Percentiles rank a stretch among this genome's conserved stretches.
Evolutionary conservation across 2,113 vertebrate genomes (phyloP).

Genomic region (Rynchops niger): DNA sequence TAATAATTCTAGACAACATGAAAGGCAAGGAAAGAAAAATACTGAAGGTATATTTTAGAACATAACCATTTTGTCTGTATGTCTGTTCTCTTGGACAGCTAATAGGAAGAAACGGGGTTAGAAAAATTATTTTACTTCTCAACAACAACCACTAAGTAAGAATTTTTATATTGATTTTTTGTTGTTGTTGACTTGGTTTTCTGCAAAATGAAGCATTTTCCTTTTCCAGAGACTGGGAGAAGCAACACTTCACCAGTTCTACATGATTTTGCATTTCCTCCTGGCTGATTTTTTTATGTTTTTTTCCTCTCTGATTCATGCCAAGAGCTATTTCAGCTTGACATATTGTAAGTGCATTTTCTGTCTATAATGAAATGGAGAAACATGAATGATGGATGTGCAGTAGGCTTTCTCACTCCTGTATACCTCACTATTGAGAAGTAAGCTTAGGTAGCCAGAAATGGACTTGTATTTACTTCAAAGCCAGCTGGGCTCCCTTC

Average conservation of each 20-base stretch:
- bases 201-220: not conserved
- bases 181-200: not conserved
- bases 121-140: not conserved
- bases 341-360: slow-evolving; percentile 2
- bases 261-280: not conserved
- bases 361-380: slow-evolving; percentile 4
- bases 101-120: not conserved
- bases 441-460: not conserved
- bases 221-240: not conserved
- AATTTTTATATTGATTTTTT: not conserved
- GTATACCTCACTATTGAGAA: not conserved
- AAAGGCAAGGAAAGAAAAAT: not conserved
- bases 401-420: not conserved
- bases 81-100: not conserved
- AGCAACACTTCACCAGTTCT: not conserved
- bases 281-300: not conserved
- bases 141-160: not conserved
- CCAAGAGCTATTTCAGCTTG: slow-evolving; percentile 20
- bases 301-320: not conserved
- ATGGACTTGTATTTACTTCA: slow-evolving; percentile 8
- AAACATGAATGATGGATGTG: not conserved
- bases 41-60: not conserved
- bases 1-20: not conserved
- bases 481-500: not conserved
- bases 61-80: not conserved